Evolutionary conservation across 2,888 invertebrate species (phyloP), one percentile per base, ranked within the genome.

Genomic region (Geophilus truncorum): DNA sequence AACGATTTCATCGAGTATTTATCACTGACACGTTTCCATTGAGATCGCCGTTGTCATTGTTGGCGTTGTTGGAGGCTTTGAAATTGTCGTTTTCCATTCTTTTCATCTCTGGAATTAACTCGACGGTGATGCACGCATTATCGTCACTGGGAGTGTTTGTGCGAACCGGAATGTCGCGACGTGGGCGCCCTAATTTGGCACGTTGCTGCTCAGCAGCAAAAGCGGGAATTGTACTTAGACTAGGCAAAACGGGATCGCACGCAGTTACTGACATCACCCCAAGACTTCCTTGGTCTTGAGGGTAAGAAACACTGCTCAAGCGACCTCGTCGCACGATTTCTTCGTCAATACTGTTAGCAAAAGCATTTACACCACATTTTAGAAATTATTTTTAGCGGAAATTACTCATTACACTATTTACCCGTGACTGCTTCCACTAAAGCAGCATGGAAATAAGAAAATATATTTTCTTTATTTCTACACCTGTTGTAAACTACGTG

Each of bases 371-470:
- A 32, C 7, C 12, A 77, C 9, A 12, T 25, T 45, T 45, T 79
- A 28, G n/a, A 79, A 25, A 12, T 51, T 25, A 1, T 32, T 32
- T 32, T 32, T 32, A 32, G 32, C 5, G 9, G 32, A 32, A 32
- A 32, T n/a, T n/a, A n/a, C n/a, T n/a, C n/a, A n/a, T n/a, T n/a
- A 25, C 30, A 40, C 5, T 10, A 62, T 80, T 81, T 81, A 81
- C 81, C 81, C 81, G 25, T 81, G 81, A 78, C 81, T 81, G 57
- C 36, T 76, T 81, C 81, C 81, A 34, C 81, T 81, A 70, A 30
- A 30, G 40, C 36, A 62, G 32, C 57, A 34, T 79, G 21, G 36
- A 80, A 40, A 80, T 70, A 80, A 75, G 36, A 75, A 80, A 32
- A 32, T 70, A 0, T 70, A 6, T 77, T 34, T 32, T 32, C n/a